Percentiles rank a stretch among this genome's conserved stretches.
These are phyloP conservation scores for Caracal caracal DNA, from an alignment of 2,113 vertebrate species.

Conservation along the genomic window DNA sequence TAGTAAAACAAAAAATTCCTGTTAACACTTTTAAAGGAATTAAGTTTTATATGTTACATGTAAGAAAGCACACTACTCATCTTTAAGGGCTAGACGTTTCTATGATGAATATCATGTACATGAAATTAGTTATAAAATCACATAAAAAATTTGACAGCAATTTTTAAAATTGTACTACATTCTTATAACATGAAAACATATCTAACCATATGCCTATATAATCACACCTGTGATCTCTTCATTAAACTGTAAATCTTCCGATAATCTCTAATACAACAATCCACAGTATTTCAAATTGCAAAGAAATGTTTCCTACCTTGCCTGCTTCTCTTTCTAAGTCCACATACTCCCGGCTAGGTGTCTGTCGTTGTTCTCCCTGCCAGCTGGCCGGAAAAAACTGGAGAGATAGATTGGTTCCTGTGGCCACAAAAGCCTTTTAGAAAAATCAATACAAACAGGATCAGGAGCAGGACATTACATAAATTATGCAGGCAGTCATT, in stretches of 20 bases:
- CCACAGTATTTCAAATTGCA: slow-evolving; percentile 62
- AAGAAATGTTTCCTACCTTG: slow-evolving; percentile 92
- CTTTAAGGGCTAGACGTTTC: slow-evolving; percentile 25
- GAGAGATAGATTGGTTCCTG: slow-evolving; percentile 99
- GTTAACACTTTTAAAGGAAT: slow-evolving; percentile 44
- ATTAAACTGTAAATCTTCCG: slow-evolving; percentile 50
- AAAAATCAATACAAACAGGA: slow-evolving; percentile 99
- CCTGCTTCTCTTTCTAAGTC: slow-evolving; percentile 98
- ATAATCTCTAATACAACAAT: slow-evolving; percentile 56
- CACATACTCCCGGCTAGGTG: slow-evolving; percentile 97
- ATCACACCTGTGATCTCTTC: slow-evolving; percentile 11
- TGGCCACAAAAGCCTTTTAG: slow-evolving; percentile 99
- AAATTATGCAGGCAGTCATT: slow-evolving; percentile 98
- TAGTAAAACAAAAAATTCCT: slow-evolving; percentile 48
- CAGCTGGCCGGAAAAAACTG: slow-evolving; percentile 99
- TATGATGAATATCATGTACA: not conserved
- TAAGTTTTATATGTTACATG: slow-evolving; percentile 36
- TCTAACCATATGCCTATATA: not conserved
- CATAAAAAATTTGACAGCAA: slow-evolving; percentile 6
- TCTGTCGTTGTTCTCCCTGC: slow-evolving; percentile 97
- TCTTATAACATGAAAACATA: slow-evolving; percentile 36
- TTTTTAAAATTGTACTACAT: slow-evolving; percentile 39
- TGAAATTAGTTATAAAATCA: slow-evolving; percentile 30
- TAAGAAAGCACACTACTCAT: slow-evolving; percentile 36
- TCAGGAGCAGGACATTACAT: slow-evolving; percentile 95